Conservation (phyloP, 1,140 invertebrate species). For the Anoplophora glabripennis region DNA sequence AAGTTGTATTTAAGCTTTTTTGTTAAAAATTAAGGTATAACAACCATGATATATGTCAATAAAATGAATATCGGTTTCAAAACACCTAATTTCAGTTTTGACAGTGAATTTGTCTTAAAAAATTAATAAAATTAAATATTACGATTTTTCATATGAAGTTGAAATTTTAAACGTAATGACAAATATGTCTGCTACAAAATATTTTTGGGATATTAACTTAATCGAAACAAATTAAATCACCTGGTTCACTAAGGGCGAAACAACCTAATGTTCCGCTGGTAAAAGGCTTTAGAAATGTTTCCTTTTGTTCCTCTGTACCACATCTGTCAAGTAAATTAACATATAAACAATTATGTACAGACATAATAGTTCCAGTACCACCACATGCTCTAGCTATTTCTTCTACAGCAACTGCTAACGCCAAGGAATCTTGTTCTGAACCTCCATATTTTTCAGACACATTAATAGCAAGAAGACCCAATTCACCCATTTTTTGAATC, state of each 20-base stretch:
- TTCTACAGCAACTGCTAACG: conserved; percentile 73
- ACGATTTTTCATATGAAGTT: too few relatives aligned
- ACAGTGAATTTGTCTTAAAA: too few relatives aligned
- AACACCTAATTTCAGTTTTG: too few relatives aligned
- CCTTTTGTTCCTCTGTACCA: conserved; percentile 67
- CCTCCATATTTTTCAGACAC: conserved; percentile 67
- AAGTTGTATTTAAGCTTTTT: too few relatives aligned
- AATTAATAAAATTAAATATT: too few relatives aligned
- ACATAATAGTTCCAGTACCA: conserved; percentile 58
- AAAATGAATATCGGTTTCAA: too few relatives aligned
- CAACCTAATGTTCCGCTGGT: conserved; percentile 68
- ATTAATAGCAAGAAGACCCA: conserved; percentile 69
- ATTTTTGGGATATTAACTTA: too few relatives aligned
- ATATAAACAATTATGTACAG: conserved; percentile 65
- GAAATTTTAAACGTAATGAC: too few relatives aligned
- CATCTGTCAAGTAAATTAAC: conserved; percentile 64
- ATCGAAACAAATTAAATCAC: conserved; percentile 46
- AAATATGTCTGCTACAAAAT: too few relatives aligned
- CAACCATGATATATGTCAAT: too few relatives aligned
- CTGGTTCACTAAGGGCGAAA: conserved; percentile 80
- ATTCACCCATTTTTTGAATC: conserved; percentile 68
- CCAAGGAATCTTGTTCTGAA: conserved; percentile 68
- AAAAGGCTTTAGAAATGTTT: conserved; percentile 65
- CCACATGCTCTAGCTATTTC: conserved; percentile 67
- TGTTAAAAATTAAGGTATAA: too few relatives aligned